Evolutionary conservation across 2,797 vertebrate genomes (phyloP), one percentile per base, ranked within the genome.

Genomic region (Peromyscus attwateri): DNA sequence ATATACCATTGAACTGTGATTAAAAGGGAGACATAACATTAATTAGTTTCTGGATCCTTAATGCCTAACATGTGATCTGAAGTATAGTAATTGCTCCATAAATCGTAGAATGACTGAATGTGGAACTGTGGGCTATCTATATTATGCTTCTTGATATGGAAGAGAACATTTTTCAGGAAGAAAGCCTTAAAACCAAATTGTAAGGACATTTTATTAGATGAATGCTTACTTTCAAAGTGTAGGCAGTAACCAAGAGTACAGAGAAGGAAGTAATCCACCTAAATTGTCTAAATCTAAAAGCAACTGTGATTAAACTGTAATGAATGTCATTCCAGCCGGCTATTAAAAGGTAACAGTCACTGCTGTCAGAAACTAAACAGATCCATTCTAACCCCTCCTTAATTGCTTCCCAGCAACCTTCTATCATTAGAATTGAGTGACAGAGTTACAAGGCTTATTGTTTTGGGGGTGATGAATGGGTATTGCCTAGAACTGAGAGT

Each of bases 121-220:
- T 75, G 49, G 77, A 89, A 79, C 57, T 76, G 52, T 92, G 40
- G 49, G 81, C 1, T 27, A 0, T 88, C 31, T 68, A 52, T 70
- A 57, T 43, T 29, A 62, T 84, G 25, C 17, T 95, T 97, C 66
- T 94, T 92, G 40, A 75, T 76, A 62, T 29, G 21, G 62, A 79
- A 79, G 9, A 13, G 1, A 27, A 57, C 12, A 71, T 80, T 90
- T 88, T 92, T 6, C 29, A 92, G 66, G 66, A 62, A 84, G 14
- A 88, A 96, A 85, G 68, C 21, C 73, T 87, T 89, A 29, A 93
- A 90, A 62, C 12, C 37, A 93, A 91, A 71, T 25, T 77, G 23
- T 75, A 85, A 82, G 77, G 88, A 34, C 49, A 70, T 90, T 96
- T 93, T 94, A 91, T 94, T 91, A 95, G 68, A 89, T n/a, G 60